These are phyloP conservation scores for Cactoblastis cactorum DNA, from an alignment of 2,888 invertebrate species.

Conservation along the genomic window DNA sequence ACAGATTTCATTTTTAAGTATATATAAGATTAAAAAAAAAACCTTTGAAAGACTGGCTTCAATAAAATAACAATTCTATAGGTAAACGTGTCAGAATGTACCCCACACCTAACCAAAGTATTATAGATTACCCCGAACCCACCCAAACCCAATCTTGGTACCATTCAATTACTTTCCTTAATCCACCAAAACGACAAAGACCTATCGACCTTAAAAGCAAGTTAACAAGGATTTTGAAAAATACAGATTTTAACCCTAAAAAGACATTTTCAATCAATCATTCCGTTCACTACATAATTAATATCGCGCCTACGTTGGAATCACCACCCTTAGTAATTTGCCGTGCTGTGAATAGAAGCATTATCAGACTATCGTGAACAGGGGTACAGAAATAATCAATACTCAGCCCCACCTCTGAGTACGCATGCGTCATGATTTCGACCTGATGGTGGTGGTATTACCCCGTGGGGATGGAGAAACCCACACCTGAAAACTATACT, in stretches of 20 bases:
- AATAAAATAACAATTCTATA: too few relatives aligned
- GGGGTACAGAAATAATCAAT: conserved; percentile 69
- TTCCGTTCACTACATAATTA: conserved; percentile 67
- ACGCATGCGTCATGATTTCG: conserved; percentile 67
- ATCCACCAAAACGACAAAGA: not conserved
- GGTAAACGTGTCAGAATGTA: too few relatives aligned
- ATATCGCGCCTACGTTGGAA: conserved; percentile 50
- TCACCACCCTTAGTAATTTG: conserved; percentile 61
- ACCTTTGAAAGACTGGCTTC: too few relatives aligned
- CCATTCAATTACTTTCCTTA: not conserved
- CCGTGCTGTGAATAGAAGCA: conserved; percentile 51
- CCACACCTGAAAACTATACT: conserved; percentile 47
- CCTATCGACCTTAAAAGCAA: not conserved
- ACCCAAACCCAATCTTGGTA: too few relatives aligned
- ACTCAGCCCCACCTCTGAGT: conserved; percentile 59
- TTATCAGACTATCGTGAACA: conserved; percentile 69
- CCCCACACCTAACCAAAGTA: too few relatives aligned
- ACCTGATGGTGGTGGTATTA: conserved; percentile 65
- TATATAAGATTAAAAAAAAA: too few relatives aligned
- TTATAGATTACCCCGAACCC: too few relatives aligned
- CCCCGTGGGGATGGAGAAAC: conserved; percentile 50
- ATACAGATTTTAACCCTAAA: conserved; percentile 20
- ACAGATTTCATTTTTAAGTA: too few relatives aligned
- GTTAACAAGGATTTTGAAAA: conserved; percentile 13
- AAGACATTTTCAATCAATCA: conserved; percentile 62